These are phyloP conservation scores for Zalophus californianus DNA, from an alignment of 2,797 vertebrate genomes.

Conservation along the genomic window DNA sequence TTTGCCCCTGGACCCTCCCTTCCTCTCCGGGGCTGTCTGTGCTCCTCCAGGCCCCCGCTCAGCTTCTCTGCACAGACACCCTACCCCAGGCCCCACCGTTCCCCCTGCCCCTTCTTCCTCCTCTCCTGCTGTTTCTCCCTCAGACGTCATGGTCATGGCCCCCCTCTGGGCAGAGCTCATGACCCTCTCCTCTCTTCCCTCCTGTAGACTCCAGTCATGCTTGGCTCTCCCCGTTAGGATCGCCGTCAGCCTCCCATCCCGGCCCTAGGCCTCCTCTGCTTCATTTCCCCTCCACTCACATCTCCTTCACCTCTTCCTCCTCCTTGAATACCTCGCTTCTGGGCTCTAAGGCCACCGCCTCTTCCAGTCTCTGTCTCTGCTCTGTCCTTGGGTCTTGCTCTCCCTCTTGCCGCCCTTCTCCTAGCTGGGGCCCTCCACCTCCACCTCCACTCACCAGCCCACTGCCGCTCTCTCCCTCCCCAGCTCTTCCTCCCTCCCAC, in stretches of 20 bases:
- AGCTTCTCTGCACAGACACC: neutral
- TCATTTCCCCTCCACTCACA: fast-evolving
- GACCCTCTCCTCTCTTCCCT: neutral
- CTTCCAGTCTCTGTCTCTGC: fast-evolving
- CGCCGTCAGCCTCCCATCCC: neutral
- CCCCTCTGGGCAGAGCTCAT: fast-evolving
- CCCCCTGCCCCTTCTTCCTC: neutral
- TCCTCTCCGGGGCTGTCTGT: neutral
- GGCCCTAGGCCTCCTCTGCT: neutral
- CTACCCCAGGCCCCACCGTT: fast-evolving
- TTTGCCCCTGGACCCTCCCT: neutral
- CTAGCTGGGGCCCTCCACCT: neutral
- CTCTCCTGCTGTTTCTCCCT: neutral
- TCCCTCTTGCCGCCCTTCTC: neutral
- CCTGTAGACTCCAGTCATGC: neutral
- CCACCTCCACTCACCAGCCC: too few relatives aligned
- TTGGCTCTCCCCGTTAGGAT: neutral
- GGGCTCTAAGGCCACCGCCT: fast-evolving
- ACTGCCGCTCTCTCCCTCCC: neutral
- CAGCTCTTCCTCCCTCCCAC: neutral
- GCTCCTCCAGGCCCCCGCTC: neutral
- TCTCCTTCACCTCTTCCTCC: neutral
- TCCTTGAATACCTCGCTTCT: neutral
- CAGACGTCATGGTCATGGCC: fast-evolving
- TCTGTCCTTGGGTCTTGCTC: neutral